These are phyloP conservation scores for Okapia johnstoni DNA, from an alignment of 2,113 vertebrate genomes.

Conservation along the genomic window DNA sequence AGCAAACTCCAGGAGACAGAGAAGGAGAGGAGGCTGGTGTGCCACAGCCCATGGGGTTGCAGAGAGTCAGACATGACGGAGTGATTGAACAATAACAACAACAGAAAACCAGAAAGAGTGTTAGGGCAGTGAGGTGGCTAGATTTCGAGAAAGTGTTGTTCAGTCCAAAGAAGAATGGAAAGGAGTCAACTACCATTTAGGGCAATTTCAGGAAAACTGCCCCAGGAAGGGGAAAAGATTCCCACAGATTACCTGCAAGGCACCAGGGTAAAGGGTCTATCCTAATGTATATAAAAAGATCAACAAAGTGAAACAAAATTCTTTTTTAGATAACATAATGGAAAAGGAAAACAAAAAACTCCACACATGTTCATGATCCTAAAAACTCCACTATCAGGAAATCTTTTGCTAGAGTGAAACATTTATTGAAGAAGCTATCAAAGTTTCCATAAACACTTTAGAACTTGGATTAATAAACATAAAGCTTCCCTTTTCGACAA, in stretches of 20 bases:
- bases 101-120: neutral
- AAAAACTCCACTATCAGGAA: neutral
- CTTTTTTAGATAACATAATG: neutral
- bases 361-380: neutral
- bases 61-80: neutral
- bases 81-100: neutral
- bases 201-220: neutral
- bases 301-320: neutral
- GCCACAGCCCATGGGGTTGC: neutral
- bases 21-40: neutral
- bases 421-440: neutral
- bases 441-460: neutral
- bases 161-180: neutral
- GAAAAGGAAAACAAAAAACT: neutral
- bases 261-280: neutral
- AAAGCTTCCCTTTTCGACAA: neutral
- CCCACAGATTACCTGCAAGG: neutral
- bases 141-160: neutral
- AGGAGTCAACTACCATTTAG: neutral
- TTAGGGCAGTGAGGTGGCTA: neutral
- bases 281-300: neutral
- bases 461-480: neutral
- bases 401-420: neutral
- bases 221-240: neutral
- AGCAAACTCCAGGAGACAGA: neutral